Evolutionary conservation across 1,140 invertebrate genomes (phyloP).

Genomic region (Drosophila equinoxialis): DNA sequence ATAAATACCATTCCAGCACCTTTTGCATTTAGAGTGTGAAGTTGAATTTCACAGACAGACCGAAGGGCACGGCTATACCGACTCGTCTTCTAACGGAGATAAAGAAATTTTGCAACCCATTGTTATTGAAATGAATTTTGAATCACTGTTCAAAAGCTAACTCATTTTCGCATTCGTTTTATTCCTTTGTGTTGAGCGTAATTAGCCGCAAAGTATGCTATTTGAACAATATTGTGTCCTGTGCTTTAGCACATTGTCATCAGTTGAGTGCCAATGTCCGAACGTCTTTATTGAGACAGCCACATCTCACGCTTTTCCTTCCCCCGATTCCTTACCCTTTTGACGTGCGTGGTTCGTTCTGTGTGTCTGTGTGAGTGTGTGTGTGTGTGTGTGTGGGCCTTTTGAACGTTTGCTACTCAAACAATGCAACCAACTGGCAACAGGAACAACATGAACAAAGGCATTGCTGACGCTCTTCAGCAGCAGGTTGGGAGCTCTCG

Average conservation of each 20-base stretch:
- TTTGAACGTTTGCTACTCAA: conserved; percentile 18
- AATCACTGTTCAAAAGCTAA: conserved; percentile 9
- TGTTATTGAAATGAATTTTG: neutral
- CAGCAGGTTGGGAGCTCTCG: conserved; percentile 1
- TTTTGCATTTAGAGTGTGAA: no score
- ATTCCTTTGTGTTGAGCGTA: conserved; percentile 50
- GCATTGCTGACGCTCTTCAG: conserved; percentile 25
- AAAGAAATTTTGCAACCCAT: no score
- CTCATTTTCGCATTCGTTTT: neutral
- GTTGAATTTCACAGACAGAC: no score
- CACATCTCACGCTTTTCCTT: neutral
- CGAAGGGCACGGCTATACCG: no score
- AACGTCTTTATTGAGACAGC: conserved; percentile 45
- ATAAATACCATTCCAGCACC: no score
- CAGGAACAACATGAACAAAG: conserved; percentile 28
- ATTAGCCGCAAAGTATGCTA: conserved; percentile 72
- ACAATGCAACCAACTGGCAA: conserved; percentile 16
- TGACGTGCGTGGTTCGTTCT: no score
- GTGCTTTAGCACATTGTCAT: conserved; percentile 28
- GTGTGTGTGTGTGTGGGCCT: conserved; percentile 4
- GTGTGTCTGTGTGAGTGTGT: neutral
- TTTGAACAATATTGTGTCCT: conserved; percentile 41
- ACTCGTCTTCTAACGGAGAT: no score
- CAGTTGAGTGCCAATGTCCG: conserved; percentile 14
- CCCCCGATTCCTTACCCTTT: no score